A percentile compares a stretch with the other conserved stretches of the same genome.
Evolutionary conservation across 2,113 vertebrate species (phyloP).

Genomic region (Orientallactaga bullata): DNA sequence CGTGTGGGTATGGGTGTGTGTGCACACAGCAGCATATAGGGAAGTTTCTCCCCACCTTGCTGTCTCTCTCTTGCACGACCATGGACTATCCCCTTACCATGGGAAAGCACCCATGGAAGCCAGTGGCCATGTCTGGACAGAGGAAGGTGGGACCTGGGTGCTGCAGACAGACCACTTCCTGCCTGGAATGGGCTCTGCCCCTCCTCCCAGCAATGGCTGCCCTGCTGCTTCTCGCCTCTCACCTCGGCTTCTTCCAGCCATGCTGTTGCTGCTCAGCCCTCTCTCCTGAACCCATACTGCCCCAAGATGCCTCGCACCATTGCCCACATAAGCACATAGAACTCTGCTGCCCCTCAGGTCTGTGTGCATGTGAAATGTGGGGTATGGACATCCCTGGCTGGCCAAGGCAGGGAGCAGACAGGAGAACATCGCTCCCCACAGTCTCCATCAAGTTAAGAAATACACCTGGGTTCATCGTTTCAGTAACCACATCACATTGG

Average conservation of each 20-base stretch:
- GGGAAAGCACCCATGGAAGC: background rate
- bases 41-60: background rate
- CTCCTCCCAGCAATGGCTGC: no score
- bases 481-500: background rate
- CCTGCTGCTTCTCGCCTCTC: background rate
- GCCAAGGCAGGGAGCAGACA: background rate
- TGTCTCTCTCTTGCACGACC: no score
- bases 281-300: background rate
- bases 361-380: background rate
- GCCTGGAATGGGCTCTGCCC: background rate
- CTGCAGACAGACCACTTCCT: background rate
- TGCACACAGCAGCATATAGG: rapidly evolving
- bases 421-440: background rate
- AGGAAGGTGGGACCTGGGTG: background rate
- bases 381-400: background rate
- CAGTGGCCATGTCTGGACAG: background rate
- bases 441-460: background rate
- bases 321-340: background rate
- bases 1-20: rapidly evolving
- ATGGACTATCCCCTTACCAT: background rate
- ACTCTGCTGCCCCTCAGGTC: background rate
- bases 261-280: no score
- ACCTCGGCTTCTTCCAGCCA: background rate
- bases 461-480: rapidly evolving
- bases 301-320: no score